Conservation (phyloP, 2,888 invertebrate species). For the Rhingia rostrata region DNA sequence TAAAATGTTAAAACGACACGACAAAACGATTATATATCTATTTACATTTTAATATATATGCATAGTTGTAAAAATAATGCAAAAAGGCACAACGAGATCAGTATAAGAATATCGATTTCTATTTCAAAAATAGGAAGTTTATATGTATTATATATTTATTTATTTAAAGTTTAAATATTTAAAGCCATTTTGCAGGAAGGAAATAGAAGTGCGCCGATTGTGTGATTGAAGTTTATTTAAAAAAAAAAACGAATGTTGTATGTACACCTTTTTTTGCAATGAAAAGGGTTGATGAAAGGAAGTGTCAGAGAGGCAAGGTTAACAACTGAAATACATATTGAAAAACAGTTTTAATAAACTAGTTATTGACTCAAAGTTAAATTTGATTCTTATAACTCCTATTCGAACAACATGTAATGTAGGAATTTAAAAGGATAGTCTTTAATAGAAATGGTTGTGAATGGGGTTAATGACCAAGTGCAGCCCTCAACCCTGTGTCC, state of each 20-base stretch:
- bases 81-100: constrained; percentile 27
- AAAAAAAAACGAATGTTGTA: constrained; percentile 4
- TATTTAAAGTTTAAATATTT: constrained; percentile 14
- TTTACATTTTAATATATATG: constrained; percentile 8
- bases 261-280: constrained; percentile 2
- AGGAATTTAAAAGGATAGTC: too few species aligned
- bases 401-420: too few species aligned
- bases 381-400: too few species aligned
- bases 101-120: constrained; percentile 2
- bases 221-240: constrained; percentile 11
- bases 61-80: constrained; percentile 25
- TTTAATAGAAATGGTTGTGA: too few species aligned
- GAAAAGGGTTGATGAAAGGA: constrained; percentile 13
- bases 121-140: constrained; percentile 10
- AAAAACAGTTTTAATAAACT: too few species aligned
- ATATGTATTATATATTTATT: constrained; percentile 18
- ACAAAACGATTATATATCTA: constrained; percentile 3
- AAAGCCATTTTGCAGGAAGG: constrained; percentile 52
- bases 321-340: background rate
- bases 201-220: constrained; percentile 46
- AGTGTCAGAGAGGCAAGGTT: background rate
- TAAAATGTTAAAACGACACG: constrained; percentile 33
- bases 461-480: too few species aligned
- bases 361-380: too few species aligned
- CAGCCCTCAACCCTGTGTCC: too few species aligned